phyloP scores from a whole-genome alignment of 2,797 vertebrate species.

The Phalloptychus januarius region DNA sequence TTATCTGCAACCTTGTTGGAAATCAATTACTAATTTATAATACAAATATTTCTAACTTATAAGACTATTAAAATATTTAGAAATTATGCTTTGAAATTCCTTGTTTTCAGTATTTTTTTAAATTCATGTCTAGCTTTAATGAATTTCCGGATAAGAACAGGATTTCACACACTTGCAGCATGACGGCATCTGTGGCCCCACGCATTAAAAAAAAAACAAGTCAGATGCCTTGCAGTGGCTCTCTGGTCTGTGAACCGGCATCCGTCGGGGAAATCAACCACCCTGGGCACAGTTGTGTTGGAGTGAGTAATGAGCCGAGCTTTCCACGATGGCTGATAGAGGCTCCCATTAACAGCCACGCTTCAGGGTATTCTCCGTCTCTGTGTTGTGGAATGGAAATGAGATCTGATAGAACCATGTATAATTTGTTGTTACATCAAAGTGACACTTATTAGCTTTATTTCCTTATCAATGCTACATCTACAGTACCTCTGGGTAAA shows the following conservation, averaged over 20 bases:
- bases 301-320: conserved; percentile 82
- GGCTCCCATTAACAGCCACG: conserved; percentile 78
- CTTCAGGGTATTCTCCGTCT: conserved; percentile 78
- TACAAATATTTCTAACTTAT: conserved; percentile 15
- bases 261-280: conserved; percentile 74
- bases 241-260: conserved; percentile 70
- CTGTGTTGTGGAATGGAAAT: conserved; percentile 76
- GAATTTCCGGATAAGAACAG: conserved; percentile 41
- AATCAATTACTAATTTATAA: conserved; percentile 19
- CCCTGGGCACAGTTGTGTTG: conserved; percentile 76
- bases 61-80: conserved; percentile 3
- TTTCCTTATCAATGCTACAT: conserved; percentile 76
- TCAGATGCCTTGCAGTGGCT: conserved; percentile 52
- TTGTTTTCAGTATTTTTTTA: neutral
- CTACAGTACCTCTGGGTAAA: conserved; percentile 76
- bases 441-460: conserved; percentile 83
- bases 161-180: conserved; percentile 50
- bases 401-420: conserved; percentile 80
- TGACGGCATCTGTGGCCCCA: conserved; percentile 56
- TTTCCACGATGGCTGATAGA: conserved; percentile 77
- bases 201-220: conserved; percentile 57
- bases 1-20: conserved; percentile 29
- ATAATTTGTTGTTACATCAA: conserved; percentile 83
- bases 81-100: neutral
- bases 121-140: conserved; percentile 25